Base-by-base conservation (phyloP, 2,797 vertebrate genomes). In the Centropyge bicolor region DNA sequence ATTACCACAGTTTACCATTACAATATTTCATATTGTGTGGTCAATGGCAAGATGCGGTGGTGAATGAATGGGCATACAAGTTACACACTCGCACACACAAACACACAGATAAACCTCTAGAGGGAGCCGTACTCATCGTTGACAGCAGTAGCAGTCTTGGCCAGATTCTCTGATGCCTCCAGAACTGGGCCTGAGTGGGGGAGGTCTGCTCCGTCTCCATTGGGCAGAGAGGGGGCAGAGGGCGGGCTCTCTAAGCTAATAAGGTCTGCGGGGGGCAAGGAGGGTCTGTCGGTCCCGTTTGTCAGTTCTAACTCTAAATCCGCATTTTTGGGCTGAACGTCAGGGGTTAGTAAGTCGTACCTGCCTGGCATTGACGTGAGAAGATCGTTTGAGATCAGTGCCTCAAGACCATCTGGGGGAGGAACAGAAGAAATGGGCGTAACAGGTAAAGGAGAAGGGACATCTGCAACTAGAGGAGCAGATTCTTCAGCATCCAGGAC, bases 51-150 rank as follows among this genome's bases (percentile, higher is more conserved):
- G 90, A 94, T 93, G 93, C 86, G 83, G 93, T 96, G 96, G 94
- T 93, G 93, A 94, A 97, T 93, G 93, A 92, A 94, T 92, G 92
- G 88, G 91, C 82, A 74, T 87, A 93, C 93, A 89, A 80, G 61
- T 89, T 88, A 78, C 79, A 65, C 79, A 76, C 86, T 56, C 79
- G 60, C 71, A 31, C 73, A 38, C 90, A 66, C 85, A 81, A 65
- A 89, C 85, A 93, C 88, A 93, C 75, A 94, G 88, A 94, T 92
- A 94, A 95, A 96, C 96, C 96, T 96, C 94, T 94, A 95, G 95
- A 96, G 96, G 93, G 89, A 95, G 96, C 94, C 97, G 95, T 99
- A 99, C 98, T 99, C 97, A 96, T 97, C 96, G 96, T 97, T 96
- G 90, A 96, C 96, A 89, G 97, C 95, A 85, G 95, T 95, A 92